A percentile compares a stretch with the other conserved stretches of the same genome.
These are phyloP conservation scores for Lymantria dispar DNA, from an alignment of 2,888 invertebrate species.

Conservation along the genomic window DNA sequence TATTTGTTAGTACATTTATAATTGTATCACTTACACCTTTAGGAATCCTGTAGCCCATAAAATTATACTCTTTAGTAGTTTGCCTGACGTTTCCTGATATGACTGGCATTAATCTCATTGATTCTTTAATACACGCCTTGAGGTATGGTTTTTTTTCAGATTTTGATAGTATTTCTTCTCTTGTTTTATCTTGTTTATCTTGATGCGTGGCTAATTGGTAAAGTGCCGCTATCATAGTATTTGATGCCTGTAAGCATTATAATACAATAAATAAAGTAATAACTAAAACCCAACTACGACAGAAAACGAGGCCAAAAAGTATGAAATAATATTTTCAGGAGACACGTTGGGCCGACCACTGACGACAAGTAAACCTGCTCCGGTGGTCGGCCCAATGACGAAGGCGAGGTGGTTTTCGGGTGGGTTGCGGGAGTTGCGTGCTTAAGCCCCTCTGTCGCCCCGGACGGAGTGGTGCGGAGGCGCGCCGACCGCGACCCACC, in stretches of 20 bases:
- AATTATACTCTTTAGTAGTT: slow-evolving; percentile 76
- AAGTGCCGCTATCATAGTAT: slow-evolving; percentile 77
- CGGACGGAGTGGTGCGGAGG: too few species aligned
- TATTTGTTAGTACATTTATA: too few species aligned
- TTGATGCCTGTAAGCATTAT: slow-evolving; percentile 70
- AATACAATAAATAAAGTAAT: neutral
- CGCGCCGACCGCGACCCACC: too few species aligned
- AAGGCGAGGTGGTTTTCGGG: too few species aligned
- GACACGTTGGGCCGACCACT: too few species aligned
- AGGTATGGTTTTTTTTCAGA: slow-evolving; percentile 78
- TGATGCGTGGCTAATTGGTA: slow-evolving; percentile 84
- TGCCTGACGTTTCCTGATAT: slow-evolving; percentile 80
- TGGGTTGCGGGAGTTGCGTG: too few species aligned
- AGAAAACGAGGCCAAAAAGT: too few species aligned
- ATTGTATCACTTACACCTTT: slow-evolving; percentile 3
- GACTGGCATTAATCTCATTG: slow-evolving; percentile 83
- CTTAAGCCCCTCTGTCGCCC: too few species aligned
- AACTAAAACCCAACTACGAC: too few species aligned
- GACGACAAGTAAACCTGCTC: too few species aligned
- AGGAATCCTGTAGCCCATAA: slow-evolving; percentile 83
- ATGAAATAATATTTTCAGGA: too few species aligned
- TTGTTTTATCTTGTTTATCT: slow-evolving; percentile 83
- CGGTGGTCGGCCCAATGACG: too few species aligned
- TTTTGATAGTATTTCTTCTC: slow-evolving; percentile 73
- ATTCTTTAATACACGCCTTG: slow-evolving; percentile 87